Conservation (phyloP, 2,113 vertebrate genomes). For the Heterotilapia buettikoferi region DNA sequence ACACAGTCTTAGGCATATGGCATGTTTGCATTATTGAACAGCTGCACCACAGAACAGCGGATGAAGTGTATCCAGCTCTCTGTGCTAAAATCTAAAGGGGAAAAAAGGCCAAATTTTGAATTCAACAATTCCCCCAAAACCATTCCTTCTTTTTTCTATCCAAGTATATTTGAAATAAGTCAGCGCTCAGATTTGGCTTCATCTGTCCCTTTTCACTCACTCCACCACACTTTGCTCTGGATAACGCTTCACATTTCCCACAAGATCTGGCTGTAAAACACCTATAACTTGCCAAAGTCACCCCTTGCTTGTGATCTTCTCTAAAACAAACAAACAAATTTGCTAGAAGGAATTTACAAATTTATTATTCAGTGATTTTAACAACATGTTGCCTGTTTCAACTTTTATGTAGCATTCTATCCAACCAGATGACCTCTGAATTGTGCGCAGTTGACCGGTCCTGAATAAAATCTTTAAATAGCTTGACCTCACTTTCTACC, state of each 20-base stretch:
- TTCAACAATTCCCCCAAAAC: background rate
- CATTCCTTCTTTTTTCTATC: background rate
- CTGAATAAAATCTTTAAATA: conserved; percentile 46
- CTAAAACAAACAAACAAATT: background rate
- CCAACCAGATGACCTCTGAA: background rate
- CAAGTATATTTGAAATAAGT: background rate
- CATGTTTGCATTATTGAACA: background rate
- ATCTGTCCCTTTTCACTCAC: background rate
- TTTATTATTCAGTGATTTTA: background rate
- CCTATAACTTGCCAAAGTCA: background rate
- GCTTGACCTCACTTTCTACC: conserved; percentile 24
- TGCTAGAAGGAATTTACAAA: background rate
- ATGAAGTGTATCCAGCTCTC: background rate
- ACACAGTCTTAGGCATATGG: background rate
- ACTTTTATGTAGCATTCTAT: background rate
- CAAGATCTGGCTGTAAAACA: background rate
- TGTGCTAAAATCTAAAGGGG: background rate
- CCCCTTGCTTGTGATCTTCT: background rate
- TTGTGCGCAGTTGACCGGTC: conserved; percentile 20
- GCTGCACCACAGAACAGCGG: background rate
- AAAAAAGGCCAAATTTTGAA: background rate
- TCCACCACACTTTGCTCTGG: background rate
- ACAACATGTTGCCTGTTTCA: background rate
- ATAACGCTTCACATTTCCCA: background rate
- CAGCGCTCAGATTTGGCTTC: background rate